These are phyloP conservation scores for Oligia latruncula DNA, from an alignment of 2,888 invertebrate genomes.

Conservation along the genomic window DNA sequence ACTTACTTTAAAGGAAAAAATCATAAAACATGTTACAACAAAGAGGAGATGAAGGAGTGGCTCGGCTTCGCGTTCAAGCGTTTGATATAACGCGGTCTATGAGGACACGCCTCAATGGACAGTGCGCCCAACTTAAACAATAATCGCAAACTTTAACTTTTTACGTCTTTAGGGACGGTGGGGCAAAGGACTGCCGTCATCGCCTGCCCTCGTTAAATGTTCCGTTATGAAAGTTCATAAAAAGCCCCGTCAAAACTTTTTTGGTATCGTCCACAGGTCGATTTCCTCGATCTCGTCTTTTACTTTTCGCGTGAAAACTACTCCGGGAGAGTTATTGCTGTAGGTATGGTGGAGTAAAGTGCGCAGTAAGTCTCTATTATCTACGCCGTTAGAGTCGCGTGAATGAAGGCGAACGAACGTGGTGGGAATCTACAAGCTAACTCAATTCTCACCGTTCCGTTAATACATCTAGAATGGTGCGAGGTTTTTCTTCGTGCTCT, in stretches of 20 bases:
- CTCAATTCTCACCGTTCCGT: conserved; percentile 79
- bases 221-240: conserved; percentile 71
- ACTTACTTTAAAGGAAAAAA: conserved; percentile 43
- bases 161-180: conserved; percentile 63
- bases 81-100: conserved; percentile 59
- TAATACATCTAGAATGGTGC: conserved; percentile 71
- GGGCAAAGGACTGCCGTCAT: conserved; percentile 56
- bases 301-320: conserved; percentile 82
- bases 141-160: conserved; percentile 69
- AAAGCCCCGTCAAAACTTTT: conserved; percentile 72
- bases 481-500: conserved; percentile 70
- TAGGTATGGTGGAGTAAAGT: conserved; percentile 87
- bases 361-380: conserved; percentile 90
- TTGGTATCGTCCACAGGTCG: conserved; percentile 74
- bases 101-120: conserved; percentile 62
- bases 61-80: conserved; percentile 48
- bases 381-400: conserved; percentile 88
- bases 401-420: conserved; percentile 88
- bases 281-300: conserved; percentile 71
- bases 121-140: conserved; percentile 66
- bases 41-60: conserved; percentile 51
- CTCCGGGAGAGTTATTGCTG: conserved; percentile 84
- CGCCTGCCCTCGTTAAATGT: conserved; percentile 70
- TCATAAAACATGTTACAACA: conserved; percentile 56
- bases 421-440: conserved; percentile 85